A percentile compares a stretch with the other conserved stretches of the same genome.
Conservation (phyloP, 2,888 invertebrate species). For the Chrysomela aeneicollis region DNA sequence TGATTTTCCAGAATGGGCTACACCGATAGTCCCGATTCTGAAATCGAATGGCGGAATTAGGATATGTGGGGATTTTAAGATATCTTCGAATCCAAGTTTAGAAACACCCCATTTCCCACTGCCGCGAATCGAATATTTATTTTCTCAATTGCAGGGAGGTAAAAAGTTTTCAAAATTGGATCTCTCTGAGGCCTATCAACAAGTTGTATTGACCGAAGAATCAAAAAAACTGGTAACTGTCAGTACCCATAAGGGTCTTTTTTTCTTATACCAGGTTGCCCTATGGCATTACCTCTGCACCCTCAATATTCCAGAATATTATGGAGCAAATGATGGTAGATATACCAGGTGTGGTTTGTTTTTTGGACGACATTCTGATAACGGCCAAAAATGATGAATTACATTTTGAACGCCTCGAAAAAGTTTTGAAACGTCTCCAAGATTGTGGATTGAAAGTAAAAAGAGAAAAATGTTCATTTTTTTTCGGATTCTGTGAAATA, state of each 20-base stretch:
- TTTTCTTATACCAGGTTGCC: conserved; percentile 17
- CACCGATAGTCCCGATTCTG: neutral
- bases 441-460: conserved; percentile 15
- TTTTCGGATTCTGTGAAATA: conserved; percentile 12
- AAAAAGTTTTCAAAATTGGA: conserved; percentile 3
- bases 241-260: conserved; percentile 14
- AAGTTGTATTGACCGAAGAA: conserved; percentile 23
- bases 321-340: conserved; percentile 24
- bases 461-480: conserved; percentile 7
- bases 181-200: neutral
- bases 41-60: conserved; percentile 2
- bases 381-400: conserved; percentile 19
- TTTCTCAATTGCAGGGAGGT: conserved; percentile 7
- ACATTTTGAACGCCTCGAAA: conserved; percentile 19
- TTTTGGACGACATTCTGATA: too few species aligned
- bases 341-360: too few species aligned
- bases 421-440: too few species aligned
- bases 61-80: conserved; percentile 3
- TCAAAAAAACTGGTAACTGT: conserved; percentile 18
- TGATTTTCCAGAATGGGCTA: conserved; percentile 25
- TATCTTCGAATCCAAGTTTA: conserved; percentile 10
- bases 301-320: too few species aligned
- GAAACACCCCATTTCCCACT: conserved; percentile 20
- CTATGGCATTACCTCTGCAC: conserved; percentile 14
- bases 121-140: conserved; percentile 25